Conservation (phyloP, 2,113 vertebrate genomes). For the Dicaeum eximium region DNA sequence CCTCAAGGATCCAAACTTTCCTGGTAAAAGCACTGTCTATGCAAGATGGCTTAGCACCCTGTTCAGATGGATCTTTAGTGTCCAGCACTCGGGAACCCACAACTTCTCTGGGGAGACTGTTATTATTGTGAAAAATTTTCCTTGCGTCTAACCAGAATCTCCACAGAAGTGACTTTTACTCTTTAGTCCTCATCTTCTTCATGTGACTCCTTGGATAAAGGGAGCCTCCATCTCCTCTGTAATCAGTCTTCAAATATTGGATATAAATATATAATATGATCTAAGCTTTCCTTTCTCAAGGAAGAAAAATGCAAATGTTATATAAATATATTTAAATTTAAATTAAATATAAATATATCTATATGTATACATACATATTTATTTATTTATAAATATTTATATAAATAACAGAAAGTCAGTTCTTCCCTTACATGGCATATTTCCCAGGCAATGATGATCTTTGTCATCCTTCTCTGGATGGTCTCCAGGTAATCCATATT, state of each 20-base stretch:
- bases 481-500: not conserved
- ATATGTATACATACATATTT: too few relatives aligned
- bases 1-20: not conserved
- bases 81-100: not conserved
- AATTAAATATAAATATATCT: too few relatives aligned
- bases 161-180: not conserved
- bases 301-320: too few relatives aligned
- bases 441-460: not conserved
- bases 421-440: too few relatives aligned
- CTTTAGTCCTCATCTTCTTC: not conserved
- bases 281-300: not conserved
- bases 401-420: too few relatives aligned
- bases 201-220: not conserved
- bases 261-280: not conserved
- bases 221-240: not conserved
- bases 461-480: not conserved
- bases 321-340: too few relatives aligned
- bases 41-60: not conserved
- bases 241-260: not conserved
- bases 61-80: not conserved
- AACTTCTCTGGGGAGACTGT: not conserved
- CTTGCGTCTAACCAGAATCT: not conserved
- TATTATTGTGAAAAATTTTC: not conserved
- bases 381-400: too few relatives aligned
- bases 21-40: not conserved